phyloP scores from a whole-genome alignment of 2,797 vertebrate species.

The Sebastolobus altivelis region DNA sequence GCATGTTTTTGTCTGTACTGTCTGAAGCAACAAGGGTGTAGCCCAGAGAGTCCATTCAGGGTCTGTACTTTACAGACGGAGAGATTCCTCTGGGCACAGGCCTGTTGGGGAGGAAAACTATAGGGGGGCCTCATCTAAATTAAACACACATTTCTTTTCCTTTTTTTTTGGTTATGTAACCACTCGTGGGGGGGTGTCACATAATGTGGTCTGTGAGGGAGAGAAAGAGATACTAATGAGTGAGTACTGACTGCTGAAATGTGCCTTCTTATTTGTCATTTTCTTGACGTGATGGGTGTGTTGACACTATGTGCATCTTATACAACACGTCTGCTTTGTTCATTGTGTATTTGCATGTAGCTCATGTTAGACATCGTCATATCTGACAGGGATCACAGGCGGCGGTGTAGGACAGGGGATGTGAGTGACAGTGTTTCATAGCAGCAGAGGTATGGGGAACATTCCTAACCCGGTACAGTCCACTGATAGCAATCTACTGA shows the following conservation, averaged over 20 bases:
- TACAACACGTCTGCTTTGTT: conserved; percentile 22
- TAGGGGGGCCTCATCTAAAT: conserved; percentile 57
- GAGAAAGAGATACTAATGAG: conserved; percentile 10
- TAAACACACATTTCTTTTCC: conserved; percentile 61
- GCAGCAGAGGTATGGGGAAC: conserved; percentile 57
- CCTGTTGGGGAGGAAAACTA: conserved; percentile 44
- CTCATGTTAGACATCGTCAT: conserved; percentile 16
- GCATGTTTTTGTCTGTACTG: conserved; percentile 25
- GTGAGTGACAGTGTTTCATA: conserved; percentile 40
- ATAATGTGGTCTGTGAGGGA: conserved; percentile 19
- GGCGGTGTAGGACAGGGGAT: neutral
- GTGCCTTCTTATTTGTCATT: conserved; percentile 4
- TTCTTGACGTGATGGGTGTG: neutral
- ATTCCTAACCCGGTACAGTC: conserved; percentile 48
- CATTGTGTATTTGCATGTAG: conserved; percentile 13
- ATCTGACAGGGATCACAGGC: conserved; percentile 38
- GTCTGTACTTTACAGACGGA: conserved; percentile 52
- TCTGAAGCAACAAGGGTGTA: conserved; percentile 60
- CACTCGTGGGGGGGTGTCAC: conserved; percentile 16
- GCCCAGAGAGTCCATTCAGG: conserved; percentile 34
- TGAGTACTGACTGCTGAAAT: conserved; percentile 5
- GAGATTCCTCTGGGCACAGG: conserved; percentile 50
- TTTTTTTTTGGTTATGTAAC: conserved; percentile 47
- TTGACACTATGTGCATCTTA: conserved; percentile 10
- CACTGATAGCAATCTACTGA: conserved; percentile 60